A percentile compares a stretch with the other conserved stretches of the same genome.
phyloP scores from a whole-genome alignment of 2,888 invertebrate species.

The Sarcophaga rosellei region DNA sequence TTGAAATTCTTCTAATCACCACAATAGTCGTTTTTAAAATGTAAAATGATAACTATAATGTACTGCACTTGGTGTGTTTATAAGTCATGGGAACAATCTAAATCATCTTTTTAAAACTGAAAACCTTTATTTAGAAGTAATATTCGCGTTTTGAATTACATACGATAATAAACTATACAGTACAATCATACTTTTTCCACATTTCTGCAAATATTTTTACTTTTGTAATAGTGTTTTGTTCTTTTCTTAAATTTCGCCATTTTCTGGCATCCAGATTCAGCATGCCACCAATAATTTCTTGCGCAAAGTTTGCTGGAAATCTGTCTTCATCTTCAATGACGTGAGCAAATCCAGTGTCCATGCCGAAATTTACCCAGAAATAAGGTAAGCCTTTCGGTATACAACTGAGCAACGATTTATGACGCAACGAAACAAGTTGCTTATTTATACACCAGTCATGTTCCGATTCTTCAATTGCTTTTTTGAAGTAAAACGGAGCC shows the following conservation, averaged over 20 bases:
- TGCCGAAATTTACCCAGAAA: constrained; percentile 96
- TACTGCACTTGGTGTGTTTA: too few species aligned
- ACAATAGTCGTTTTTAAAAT: too few species aligned
- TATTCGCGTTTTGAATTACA: too few species aligned
- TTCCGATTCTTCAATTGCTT: constrained; percentile 97
- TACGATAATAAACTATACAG: constrained; percentile 66
- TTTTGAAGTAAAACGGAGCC: constrained; percentile 98
- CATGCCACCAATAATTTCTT: constrained; percentile 98
- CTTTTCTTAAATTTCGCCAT: constrained; percentile 92
- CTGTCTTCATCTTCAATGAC: constrained; percentile 95
- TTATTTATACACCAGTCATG: constrained; percentile 97
- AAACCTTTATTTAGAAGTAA: too few species aligned
- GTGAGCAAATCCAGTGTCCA: constrained; percentile 96
- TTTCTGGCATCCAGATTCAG: constrained; percentile 91
- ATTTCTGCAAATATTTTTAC: constrained; percentile 87
- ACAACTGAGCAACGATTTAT: constrained; percentile 88
- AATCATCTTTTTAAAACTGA: too few species aligned
- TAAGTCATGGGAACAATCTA: too few species aligned
- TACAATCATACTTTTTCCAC: constrained; percentile 87
- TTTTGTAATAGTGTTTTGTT: constrained; percentile 83
- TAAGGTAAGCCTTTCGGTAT: constrained; percentile 97
- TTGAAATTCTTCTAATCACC: too few species aligned
- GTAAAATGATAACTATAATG: too few species aligned
- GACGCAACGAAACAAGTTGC: constrained; percentile 89
- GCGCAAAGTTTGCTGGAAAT: constrained; percentile 95